Conservation (phyloP, 2,113 vertebrate species). For the cat (Felis catus) region DNA sequence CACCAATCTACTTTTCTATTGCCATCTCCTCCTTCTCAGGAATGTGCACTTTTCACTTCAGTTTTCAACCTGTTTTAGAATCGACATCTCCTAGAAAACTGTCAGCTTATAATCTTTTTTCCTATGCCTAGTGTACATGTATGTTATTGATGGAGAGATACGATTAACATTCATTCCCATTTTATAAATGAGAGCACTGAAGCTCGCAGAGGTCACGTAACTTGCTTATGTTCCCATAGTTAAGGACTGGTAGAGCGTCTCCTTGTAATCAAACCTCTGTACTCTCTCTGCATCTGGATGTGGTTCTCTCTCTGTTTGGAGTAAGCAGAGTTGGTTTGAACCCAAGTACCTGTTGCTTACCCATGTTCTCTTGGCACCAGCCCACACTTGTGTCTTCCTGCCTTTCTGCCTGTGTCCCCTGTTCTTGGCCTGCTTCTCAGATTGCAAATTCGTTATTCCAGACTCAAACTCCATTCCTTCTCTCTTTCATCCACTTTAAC, state of each 20-base stretch:
- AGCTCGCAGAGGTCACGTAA: background rate
- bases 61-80: slow-evolving; percentile 23
- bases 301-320: background rate
- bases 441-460: background rate
- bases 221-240: background rate
- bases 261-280: background rate
- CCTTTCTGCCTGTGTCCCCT: background rate
- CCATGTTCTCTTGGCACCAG: background rate
- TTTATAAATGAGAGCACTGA: background rate
- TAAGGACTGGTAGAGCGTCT: background rate
- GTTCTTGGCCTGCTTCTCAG: slow-evolving; percentile 2
- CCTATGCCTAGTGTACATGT: background rate
- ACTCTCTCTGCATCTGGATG: background rate
- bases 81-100: background rate
- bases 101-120: background rate
- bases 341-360: background rate
- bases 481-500: background rate
- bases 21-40: background rate
- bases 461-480: background rate
- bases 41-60: background rate
- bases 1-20: slow-evolving; percentile 9
- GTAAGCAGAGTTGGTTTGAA: background rate
- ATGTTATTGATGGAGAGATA: background rate
- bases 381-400: background rate
- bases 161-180: background rate